phyloP scores from a whole-genome alignment of 2,888 invertebrate genomes.

The Cephalotes varians region DNA sequence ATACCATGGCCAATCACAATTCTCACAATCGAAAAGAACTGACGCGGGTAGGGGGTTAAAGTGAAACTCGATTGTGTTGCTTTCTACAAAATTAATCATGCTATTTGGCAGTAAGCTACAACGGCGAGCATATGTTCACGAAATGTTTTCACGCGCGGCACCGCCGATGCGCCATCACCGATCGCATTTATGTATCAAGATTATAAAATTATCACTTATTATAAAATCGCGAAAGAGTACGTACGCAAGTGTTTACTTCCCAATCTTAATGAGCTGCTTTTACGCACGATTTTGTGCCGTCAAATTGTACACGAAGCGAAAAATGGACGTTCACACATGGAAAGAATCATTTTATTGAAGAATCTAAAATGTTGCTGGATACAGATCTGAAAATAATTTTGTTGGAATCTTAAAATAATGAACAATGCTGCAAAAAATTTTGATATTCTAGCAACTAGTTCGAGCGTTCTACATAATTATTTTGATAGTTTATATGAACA shows the following conservation, averaged over 20 bases:
- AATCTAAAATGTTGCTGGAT: too few species aligned
- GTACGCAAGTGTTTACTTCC: slow-evolving; percentile 13
- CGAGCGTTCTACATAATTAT: too few species aligned
- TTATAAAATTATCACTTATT: too few species aligned
- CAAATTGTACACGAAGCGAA: not conserved
- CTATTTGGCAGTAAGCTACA: slow-evolving; percentile 38
- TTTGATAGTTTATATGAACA: too few species aligned
- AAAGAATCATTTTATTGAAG: not conserved
- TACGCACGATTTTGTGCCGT: not conserved
- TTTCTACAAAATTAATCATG: slow-evolving; percentile 53
- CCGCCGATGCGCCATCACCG: not conserved
- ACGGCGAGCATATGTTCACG: not conserved
- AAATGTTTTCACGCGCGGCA: slow-evolving; percentile 3
- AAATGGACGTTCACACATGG: not conserved
- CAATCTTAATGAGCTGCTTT: slow-evolving; percentile 46
- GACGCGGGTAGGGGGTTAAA: not conserved
- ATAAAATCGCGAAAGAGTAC: slow-evolving; percentile 42
- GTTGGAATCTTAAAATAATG: too few species aligned
- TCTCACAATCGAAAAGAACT: not conserved
- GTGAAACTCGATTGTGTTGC: slow-evolving; percentile 41
- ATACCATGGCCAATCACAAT: not conserved
- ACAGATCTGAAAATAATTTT: too few species aligned
- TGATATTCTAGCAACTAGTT: too few species aligned
- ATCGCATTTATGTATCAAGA: slow-evolving; percentile 23
- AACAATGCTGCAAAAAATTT: too few species aligned